phyloP scores from a whole-genome alignment of 2,888 invertebrate species.

The Gibbula magus region DNA sequence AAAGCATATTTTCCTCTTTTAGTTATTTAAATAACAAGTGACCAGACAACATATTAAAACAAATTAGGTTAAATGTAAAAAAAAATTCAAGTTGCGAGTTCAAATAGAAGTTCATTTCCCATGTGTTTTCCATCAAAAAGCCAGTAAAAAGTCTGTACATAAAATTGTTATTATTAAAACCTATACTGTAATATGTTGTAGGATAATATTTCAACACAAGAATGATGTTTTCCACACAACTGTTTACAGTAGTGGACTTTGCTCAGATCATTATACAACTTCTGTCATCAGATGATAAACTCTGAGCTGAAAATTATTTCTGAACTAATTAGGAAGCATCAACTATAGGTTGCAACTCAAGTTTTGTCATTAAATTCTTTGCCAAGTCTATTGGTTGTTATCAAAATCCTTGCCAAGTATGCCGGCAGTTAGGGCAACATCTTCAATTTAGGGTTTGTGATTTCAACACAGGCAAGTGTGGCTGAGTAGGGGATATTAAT shows the following conservation, averaged over 20 bases:
- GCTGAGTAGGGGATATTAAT: too few species aligned
- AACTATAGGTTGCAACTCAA: neutral
- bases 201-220: slow-evolving; percentile 6
- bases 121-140: too few species aligned
- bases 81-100: too few species aligned
- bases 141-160: too few species aligned
- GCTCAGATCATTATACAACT: neutral
- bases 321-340: neutral
- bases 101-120: too few species aligned
- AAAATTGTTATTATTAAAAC: neutral
- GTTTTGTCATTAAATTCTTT: slow-evolving; percentile 1
- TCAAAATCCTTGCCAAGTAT: neutral
- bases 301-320: slow-evolving; percentile 1
- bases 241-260: slow-evolving; percentile 4
- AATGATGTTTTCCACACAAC: slow-evolving; percentile 7
- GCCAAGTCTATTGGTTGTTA: neutral
- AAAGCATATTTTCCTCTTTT: too few species aligned
- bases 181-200: slow-evolving; percentile 12
- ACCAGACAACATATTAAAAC: too few species aligned
- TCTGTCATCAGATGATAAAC: neutral
- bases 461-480: too few species aligned
- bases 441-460: too few species aligned
- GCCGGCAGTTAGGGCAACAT: too few species aligned
- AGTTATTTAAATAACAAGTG: too few species aligned
- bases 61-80: too few species aligned